Percentiles rank a stretch among this genome's conserved stretches.
phyloP scores from a whole-genome alignment of 1,140 invertebrate genomes.

The Platorchestia sp. region DNA sequence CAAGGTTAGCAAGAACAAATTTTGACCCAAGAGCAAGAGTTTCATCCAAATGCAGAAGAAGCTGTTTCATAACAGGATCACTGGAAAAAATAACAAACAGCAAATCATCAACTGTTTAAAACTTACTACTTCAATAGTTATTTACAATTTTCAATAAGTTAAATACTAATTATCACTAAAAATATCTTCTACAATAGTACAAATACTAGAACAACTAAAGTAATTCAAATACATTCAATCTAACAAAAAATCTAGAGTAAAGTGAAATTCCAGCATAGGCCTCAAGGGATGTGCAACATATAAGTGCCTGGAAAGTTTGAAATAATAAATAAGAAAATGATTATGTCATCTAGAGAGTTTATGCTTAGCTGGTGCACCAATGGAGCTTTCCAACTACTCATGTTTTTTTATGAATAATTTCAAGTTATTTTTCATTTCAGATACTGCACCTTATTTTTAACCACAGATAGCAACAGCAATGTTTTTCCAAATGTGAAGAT shows the following conservation, averaged over 20 bases:
- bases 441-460: no score
- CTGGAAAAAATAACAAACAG: conserved; percentile 70
- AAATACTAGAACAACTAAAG: neutral
- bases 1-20: conserved; percentile 97
- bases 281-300: no score
- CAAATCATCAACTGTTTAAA: conserved; percentile 62
- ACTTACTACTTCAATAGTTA: conserved; percentile 58
- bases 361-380: no score
- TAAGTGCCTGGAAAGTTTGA: no score
- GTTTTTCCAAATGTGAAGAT: no score
- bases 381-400: no score
- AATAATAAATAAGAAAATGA: no score
- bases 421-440: no score
- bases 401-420: no score
- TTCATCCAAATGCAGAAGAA: conserved; percentile 96
- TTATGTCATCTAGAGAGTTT: no score
- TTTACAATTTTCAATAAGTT: neutral
- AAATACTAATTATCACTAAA: neutral
- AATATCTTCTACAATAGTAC: neutral
- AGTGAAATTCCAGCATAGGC: neutral
- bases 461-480: no score
- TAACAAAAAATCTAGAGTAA: neutral
- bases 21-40: conserved; percentile 90
- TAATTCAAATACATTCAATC: neutral
- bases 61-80: conserved; percentile 99